phyloP scores from a whole-genome alignment of 1,140 invertebrate species.

The Plutomurus gul region DNA sequence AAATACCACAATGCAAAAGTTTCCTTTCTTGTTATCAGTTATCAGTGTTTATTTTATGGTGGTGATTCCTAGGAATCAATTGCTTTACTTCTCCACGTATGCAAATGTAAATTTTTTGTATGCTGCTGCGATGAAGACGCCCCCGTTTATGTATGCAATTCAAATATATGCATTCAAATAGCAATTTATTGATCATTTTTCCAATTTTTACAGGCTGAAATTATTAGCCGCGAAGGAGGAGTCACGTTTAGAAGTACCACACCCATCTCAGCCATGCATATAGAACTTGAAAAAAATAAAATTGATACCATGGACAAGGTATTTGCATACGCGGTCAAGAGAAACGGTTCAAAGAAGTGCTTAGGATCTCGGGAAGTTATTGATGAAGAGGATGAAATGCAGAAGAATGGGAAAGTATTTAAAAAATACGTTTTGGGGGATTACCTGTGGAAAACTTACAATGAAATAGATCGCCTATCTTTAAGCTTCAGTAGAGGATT shows the following conservation, averaged over 20 bases:
- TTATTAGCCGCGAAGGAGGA: slow-evolving; percentile 63
- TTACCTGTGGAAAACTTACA: slow-evolving; percentile 88
- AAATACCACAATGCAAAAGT: no score
- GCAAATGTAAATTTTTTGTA: no score
- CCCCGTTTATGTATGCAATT: no score
- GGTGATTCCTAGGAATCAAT: no score
- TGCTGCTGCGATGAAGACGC: no score
- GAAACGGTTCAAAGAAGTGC: slow-evolving; percentile 74
- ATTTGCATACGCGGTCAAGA: slow-evolving; percentile 74
- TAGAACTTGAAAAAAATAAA: slow-evolving; percentile 72
- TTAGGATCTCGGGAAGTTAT: slow-evolving; percentile 89
- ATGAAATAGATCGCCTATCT: slow-evolving; percentile 75
- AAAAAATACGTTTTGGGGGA: slow-evolving; percentile 95
- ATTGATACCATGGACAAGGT: slow-evolving; percentile 87
- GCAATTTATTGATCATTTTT: slow-evolving; percentile 16
- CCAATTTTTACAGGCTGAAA: slow-evolving; percentile 63
- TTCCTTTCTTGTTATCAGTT: no score
- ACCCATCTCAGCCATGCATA: slow-evolving; percentile 68
- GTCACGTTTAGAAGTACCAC: slow-evolving; percentile 75
- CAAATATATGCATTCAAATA: no score
- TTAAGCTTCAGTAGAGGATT: slow-evolving; percentile 79
- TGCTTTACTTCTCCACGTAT: no score
- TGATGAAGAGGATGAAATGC: slow-evolving; percentile 89
- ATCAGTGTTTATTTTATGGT: no score
- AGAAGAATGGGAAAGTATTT: slow-evolving; percentile 91